Percentiles rank a stretch among this genome's conserved stretches.
Evolutionary conservation across 1,140 invertebrate species (phyloP).

Genomic region (Caerostris darwini): DNA sequence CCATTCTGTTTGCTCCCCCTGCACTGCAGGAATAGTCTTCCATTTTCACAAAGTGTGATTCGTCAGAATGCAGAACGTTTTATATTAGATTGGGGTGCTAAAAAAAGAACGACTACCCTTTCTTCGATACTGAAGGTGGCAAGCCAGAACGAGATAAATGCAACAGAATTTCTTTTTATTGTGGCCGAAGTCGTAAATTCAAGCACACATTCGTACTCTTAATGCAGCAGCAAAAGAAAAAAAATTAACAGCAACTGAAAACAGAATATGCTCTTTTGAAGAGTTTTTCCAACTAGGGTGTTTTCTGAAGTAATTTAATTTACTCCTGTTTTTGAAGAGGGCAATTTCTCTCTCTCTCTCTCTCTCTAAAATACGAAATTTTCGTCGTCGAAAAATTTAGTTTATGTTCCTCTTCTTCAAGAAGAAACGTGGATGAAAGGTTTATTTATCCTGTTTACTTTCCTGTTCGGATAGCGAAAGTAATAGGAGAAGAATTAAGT

Average conservation of each 20-base stretch:
- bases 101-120: not conserved
- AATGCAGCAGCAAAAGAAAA: not conserved
- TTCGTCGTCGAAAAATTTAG: no score
- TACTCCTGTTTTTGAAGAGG: not conserved
- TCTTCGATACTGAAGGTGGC: not conserved
- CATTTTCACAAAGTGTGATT: not conserved
- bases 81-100: not conserved
- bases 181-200: not conserved
- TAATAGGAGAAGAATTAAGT: no score
- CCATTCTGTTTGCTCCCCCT: not conserved
- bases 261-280: not conserved
- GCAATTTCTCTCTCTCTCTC: no score
- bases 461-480: no score
- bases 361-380: no score
- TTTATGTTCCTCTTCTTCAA: no score
- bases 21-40: not conserved
- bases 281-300: not conserved
- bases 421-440: no score
- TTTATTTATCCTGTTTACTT: no score
- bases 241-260: no score
- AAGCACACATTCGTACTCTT: not conserved
- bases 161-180: not conserved
- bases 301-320: constrained; percentile 4
- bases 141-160: not conserved
- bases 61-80: not conserved